Percentiles rank a stretch among this genome's conserved stretches.
Conservation (phyloP, 2,113 vertebrate species). For the Antennarius striatus region DNA sequence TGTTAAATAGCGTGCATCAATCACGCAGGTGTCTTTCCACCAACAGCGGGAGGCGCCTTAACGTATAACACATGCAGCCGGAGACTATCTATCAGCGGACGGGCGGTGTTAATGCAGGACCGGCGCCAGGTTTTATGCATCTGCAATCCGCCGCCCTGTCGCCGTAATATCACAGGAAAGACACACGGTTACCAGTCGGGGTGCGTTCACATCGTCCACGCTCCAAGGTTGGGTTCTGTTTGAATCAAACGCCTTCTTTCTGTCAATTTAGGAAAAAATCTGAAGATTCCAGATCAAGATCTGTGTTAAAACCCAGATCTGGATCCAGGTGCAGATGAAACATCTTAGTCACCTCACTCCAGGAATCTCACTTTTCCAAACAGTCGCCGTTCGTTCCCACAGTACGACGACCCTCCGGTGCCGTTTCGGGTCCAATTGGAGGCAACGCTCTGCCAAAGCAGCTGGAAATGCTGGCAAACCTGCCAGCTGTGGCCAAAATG, state of each 20-base stretch:
- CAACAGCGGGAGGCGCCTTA: slow-evolving; percentile 44
- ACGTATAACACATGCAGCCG: slow-evolving; percentile 55
- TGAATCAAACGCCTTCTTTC: slow-evolving; percentile 27
- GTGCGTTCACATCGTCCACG: background rate
- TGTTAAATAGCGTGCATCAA: slow-evolving; percentile 72
- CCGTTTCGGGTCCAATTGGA: slow-evolving; percentile 43
- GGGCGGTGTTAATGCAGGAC: slow-evolving; percentile 47
- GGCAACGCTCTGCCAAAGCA: slow-evolving; percentile 63
- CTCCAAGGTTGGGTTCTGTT: slow-evolving; percentile 6
- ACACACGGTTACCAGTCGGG: background rate
- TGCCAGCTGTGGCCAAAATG: slow-evolving; percentile 35
- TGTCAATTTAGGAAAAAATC: too few species aligned
- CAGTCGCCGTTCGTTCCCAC: too few species aligned
- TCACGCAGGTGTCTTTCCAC: slow-evolving; percentile 64
- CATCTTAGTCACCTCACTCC: too few species aligned
- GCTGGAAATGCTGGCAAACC: slow-evolving; percentile 60
- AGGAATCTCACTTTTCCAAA: too few species aligned
- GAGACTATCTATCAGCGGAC: slow-evolving; percentile 57
- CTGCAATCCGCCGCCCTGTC: slow-evolving; percentile 45
- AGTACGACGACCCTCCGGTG: background rate
- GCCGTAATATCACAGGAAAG: slow-evolving; percentile 13
- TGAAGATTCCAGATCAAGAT: too few species aligned
- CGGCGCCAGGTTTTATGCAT: slow-evolving; percentile 52
- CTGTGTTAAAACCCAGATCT: too few species aligned
- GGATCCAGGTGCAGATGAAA: too few species aligned